Percentiles rank a stretch among this genome's conserved stretches.
Evolutionary conservation across 2,113 vertebrate genomes (phyloP).

Genomic region (Taurulus bubalis): DNA sequence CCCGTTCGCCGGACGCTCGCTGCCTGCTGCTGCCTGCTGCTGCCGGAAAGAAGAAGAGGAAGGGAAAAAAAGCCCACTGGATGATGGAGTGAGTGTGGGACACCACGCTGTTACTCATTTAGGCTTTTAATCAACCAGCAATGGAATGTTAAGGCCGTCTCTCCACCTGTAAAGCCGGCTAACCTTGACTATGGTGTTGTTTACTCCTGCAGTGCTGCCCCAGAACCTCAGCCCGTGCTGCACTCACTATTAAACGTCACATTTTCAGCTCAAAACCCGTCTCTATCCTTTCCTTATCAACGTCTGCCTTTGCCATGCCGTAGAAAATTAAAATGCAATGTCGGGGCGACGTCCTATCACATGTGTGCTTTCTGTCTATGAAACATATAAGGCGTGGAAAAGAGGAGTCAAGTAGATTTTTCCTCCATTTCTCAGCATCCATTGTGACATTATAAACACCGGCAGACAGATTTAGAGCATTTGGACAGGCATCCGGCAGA

Average conservation of each 20-base stretch:
- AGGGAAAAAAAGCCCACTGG: constrained; percentile 25
- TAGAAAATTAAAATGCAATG: neutral
- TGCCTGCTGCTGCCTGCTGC: constrained; percentile 63
- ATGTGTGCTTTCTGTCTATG: constrained; percentile 35
- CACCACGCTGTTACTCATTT: constrained; percentile 71
- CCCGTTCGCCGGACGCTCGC: constrained; percentile 56
- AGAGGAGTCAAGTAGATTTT: constrained; percentile 60
- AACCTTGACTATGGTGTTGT: constrained; percentile 50
- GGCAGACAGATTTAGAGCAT: constrained; percentile 63
- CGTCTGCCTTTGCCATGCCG: neutral
- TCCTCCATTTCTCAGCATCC: constrained; percentile 61
- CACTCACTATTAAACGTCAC: constrained; percentile 52
- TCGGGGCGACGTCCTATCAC: neutral
- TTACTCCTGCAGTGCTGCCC: constrained; percentile 42
- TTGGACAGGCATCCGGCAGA: constrained; percentile 66
- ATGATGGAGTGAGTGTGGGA: constrained; percentile 70
- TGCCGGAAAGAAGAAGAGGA: constrained; percentile 45
- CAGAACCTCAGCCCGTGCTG: constrained; percentile 33
- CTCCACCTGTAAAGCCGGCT: constrained; percentile 45
- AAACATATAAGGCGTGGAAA: constrained; percentile 43
- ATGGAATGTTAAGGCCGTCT: constrained; percentile 61
- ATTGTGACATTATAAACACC: constrained; percentile 70
- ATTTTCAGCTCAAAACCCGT: constrained; percentile 26
- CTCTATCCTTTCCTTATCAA: constrained; percentile 14
- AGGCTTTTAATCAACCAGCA: constrained; percentile 71